Percentiles rank a stretch among this genome's conserved stretches.
Evolutionary conservation across 2,113 vertebrate species (phyloP).

Genomic region (Gymnobelideus leadbeateri): DNA sequence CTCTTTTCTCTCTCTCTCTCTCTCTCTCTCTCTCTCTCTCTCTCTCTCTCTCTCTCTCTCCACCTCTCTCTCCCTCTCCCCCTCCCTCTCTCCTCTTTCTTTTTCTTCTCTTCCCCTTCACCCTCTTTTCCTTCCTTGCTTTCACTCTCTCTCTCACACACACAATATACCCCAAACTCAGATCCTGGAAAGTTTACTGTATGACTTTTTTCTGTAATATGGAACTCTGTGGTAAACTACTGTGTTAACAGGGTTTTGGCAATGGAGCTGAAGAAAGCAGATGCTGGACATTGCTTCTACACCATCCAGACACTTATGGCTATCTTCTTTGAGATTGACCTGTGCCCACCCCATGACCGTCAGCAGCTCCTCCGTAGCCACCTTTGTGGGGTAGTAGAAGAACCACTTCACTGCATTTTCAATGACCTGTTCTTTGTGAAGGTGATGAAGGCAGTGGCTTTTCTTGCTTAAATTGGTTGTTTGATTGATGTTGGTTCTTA

Average conservation of each 20-base stretch:
- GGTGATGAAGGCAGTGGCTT: constrained; percentile 62
- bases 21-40: background rate
- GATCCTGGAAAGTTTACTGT: background rate
- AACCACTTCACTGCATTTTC: constrained; percentile 71
- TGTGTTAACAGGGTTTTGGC: constrained; percentile 72
- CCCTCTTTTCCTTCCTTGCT: background rate
- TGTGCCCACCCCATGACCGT: constrained; percentile 67
- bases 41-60: background rate
- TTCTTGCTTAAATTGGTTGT: constrained; percentile 10
- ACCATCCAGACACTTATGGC: constrained; percentile 77
- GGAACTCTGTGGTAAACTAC: constrained; percentile 10
- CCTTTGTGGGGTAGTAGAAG: constrained; percentile 40
- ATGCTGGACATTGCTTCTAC: constrained; percentile 70
- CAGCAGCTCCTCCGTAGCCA: constrained; percentile 64
- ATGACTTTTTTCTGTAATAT: constrained; percentile 13
- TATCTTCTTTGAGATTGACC: constrained; percentile 73
- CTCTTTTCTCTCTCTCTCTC: background rate
- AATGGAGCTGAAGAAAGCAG: constrained; percentile 72
- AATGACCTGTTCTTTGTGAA: constrained; percentile 81
- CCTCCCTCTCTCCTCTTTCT: background rate
- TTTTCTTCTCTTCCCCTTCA: background rate
- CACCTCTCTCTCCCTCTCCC: background rate
- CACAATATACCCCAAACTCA: background rate
- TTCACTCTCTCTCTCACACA: background rate
- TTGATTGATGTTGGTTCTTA: background rate